Conservation (phyloP, 2,888 invertebrate genomes). For the Cryptosula pallasiana region DNA sequence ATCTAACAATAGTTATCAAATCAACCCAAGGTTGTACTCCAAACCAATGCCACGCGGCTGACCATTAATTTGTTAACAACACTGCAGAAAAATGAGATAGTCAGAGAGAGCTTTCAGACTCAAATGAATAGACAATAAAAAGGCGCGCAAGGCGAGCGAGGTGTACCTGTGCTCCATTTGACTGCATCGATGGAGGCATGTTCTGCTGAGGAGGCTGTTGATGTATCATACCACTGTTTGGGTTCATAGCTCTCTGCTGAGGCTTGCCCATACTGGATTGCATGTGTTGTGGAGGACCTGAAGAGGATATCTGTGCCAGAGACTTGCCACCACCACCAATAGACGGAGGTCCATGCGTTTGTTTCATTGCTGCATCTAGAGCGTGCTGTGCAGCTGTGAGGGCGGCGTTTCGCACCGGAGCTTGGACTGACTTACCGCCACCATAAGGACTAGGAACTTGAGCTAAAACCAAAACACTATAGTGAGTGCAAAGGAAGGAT, state of each 20-base stretch:
- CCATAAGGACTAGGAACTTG: slow-evolving; percentile 21
- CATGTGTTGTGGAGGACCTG: slow-evolving; percentile 31
- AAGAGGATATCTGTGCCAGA: slow-evolving; percentile 36
- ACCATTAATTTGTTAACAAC: no score
- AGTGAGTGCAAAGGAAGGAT: no score
- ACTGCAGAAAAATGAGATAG: no score
- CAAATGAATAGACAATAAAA: no score
- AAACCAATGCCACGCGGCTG: no score
- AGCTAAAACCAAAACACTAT: background rate
- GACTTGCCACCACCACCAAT: slow-evolving; percentile 33
- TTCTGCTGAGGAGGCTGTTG: slow-evolving; percentile 25
- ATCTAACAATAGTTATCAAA: no score
- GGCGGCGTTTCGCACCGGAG: slow-evolving; percentile 25
- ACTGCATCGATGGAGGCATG: background rate
- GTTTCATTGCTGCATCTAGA: slow-evolving; percentile 13
- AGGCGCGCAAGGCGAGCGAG: no score
- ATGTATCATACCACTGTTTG: slow-evolving; percentile 24
- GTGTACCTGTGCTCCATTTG: background rate
- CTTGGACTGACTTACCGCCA: slow-evolving; percentile 25
- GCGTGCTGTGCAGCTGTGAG: slow-evolving; percentile 26
- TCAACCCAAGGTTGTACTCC: no score
- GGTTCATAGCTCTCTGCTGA: slow-evolving; percentile 23
- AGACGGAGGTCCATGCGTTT: slow-evolving; percentile 27
- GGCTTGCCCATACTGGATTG: background rate
- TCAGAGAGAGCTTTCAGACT: no score